Evolutionary conservation across 1,140 invertebrate species (phyloP).

Genomic region (Drosophila ficusphila): DNA sequence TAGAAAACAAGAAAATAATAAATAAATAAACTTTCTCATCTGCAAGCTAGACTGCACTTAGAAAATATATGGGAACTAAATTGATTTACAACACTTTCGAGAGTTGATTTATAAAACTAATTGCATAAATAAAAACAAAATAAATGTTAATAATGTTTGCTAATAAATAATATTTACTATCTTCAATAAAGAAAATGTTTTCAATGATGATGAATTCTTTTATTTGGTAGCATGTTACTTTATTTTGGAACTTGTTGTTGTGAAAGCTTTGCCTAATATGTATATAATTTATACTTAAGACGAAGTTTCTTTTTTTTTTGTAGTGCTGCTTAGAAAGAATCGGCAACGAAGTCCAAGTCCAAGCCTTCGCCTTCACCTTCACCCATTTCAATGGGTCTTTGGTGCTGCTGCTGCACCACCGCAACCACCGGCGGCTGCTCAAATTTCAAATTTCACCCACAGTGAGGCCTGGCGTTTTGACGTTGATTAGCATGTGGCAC

Average conservation of each 20-base stretch:
- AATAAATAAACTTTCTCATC: conserved; percentile 73
- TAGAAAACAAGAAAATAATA: conserved; percentile 32
- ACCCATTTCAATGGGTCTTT: conserved; percentile 64
- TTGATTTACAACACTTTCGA: too few relatives aligned
- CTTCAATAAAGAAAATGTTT: too few relatives aligned
- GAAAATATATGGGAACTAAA: too few relatives aligned
- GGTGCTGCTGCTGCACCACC: conserved; percentile 1
- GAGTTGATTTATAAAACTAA: too few relatives aligned
- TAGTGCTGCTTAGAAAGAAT: conserved; percentile 20
- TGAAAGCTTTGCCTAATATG: too few relatives aligned
- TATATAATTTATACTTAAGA: too few relatives aligned
- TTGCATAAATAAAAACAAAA: neutral
- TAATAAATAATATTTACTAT: too few relatives aligned
- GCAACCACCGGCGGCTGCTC: conserved; percentile 32
- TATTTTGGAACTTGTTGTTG: too few relatives aligned
- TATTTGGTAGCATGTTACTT: too few relatives aligned
- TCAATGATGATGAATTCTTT: too few relatives aligned
- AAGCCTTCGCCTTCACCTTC: conserved; percentile 67
- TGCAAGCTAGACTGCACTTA: conserved; percentile 25
- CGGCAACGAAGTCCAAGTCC: conserved; percentile 8
- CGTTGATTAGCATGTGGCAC: conserved; percentile 77
- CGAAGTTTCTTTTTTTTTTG: too few relatives aligned
- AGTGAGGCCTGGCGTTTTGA: conserved; percentile 45
- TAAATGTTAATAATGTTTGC: neutral
- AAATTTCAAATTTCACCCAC: conserved; percentile 67